phyloP scores from a whole-genome alignment of 2,797 vertebrate genomes.

The Delichon dasypus region DNA sequence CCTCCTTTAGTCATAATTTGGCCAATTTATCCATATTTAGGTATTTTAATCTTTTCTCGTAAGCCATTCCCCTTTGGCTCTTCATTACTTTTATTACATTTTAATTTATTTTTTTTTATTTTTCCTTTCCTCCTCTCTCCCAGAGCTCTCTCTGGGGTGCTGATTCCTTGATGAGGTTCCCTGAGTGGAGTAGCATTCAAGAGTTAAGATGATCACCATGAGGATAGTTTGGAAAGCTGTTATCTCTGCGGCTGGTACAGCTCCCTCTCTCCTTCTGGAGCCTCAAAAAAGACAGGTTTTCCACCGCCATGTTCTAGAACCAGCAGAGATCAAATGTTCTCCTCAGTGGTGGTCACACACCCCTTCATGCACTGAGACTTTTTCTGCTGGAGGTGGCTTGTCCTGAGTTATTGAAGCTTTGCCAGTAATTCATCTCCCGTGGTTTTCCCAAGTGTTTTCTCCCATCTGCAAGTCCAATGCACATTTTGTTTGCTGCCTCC shows the following conservation, averaged over 20 bases:
- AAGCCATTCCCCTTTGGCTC: neutral
- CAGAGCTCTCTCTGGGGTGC: neutral
- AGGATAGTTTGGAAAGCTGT: neutral
- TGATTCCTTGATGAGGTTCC: neutral
- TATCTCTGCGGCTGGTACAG: neutral
- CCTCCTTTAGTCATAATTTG: constrained; percentile 44
- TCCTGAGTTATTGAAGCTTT: neutral
- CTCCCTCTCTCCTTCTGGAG: neutral
- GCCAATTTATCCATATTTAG: neutral
- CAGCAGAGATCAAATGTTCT: neutral
- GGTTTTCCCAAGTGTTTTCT: neutral
- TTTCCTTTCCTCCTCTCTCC: neutral
- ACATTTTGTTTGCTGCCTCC: neutral
- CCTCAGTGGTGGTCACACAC: neutral
- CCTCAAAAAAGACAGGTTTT: neutral
- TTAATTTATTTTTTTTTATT: neutral
- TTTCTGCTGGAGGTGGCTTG: neutral
- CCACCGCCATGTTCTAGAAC: neutral
- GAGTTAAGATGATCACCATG: neutral
- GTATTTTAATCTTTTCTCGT: neutral
- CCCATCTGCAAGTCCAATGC: neutral
- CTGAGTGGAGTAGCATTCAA: neutral
- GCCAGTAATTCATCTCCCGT: neutral
- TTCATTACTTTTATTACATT: neutral
- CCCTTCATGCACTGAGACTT: fast-evolving